Evolutionary conservation across 1,140 invertebrate species (phyloP).

Genomic region (Apis dorsata): DNA sequence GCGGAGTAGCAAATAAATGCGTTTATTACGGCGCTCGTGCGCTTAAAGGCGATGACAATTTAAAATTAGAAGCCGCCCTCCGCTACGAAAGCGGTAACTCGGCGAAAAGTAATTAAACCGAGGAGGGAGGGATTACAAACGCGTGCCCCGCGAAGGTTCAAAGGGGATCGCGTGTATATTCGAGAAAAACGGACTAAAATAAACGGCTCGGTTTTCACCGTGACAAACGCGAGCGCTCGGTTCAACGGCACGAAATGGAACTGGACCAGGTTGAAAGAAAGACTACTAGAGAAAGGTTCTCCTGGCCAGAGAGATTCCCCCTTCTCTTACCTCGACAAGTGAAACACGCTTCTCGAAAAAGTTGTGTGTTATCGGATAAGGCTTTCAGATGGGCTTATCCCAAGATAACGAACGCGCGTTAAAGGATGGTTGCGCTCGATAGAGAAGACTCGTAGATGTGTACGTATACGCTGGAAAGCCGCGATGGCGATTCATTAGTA

Average conservation of each 20-base stretch:
- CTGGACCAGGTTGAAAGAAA: no score
- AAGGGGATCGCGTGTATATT: background rate
- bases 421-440: no score
- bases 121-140: background rate
- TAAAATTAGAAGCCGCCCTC: constrained; percentile 29
- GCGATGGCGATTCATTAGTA: constrained; percentile 60
- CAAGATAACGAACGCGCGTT: background rate
- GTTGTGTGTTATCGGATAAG: no score
- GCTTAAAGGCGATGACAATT: constrained; percentile 45
- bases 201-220: background rate
- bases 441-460: background rate
- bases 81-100: constrained; percentile 6
- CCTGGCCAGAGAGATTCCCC: no score
- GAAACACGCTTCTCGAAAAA: no score
- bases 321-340: no score
- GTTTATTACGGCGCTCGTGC: constrained; percentile 27
- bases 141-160: background rate
- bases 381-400: background rate
- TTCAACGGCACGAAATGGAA: no score
- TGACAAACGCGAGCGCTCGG: background rate
- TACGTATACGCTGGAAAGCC: constrained; percentile 33
- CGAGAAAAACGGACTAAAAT: background rate
- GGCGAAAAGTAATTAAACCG: constrained; percentile 27
- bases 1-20: constrained; percentile 34
- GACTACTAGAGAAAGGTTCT: no score